Percentiles rank a stretch among this genome's conserved stretches.
Evolutionary conservation across 2,797 vertebrate species (phyloP).

Genomic region (Gobio occitaniae): DNA sequence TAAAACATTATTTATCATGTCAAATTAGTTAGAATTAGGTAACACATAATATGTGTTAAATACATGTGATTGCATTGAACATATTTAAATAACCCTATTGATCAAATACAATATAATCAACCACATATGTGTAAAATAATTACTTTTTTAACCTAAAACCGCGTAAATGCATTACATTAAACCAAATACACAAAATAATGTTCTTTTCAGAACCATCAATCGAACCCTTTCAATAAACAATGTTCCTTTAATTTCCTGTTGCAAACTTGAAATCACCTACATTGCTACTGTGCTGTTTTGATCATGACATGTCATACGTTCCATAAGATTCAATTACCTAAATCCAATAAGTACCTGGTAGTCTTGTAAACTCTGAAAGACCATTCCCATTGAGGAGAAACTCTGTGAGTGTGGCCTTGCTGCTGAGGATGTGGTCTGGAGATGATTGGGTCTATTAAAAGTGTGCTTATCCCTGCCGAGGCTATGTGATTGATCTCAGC

Average conservation of each 20-base stretch:
- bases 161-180: too few relatives aligned
- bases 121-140: too few relatives aligned
- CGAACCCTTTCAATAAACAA: not conserved
- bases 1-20: too few relatives aligned
- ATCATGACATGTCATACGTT: not conserved
- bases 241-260: not conserved
- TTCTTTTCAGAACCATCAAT: too few relatives aligned
- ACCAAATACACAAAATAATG: too few relatives aligned
- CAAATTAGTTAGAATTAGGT: too few relatives aligned
- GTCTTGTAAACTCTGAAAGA: constrained; percentile 55
- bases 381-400: not conserved
- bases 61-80: too few relatives aligned
- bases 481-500: constrained; percentile 71
- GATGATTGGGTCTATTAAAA: constrained; percentile 76
- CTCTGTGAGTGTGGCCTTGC: constrained; percentile 19
- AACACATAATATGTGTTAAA: too few relatives aligned
- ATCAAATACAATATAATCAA: too few relatives aligned
- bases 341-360: not conserved
- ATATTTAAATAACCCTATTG: too few relatives aligned
- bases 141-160: too few relatives aligned
- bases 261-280: not conserved
- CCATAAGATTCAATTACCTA: constrained; percentile 1
- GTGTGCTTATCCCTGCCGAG: constrained; percentile 64
- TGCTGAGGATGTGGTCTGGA: constrained; percentile 27
- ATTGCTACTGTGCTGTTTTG: not conserved